Base-by-base conservation (phyloP, 1,140 invertebrate genomes). In the Platyscapa corneri region DNA sequence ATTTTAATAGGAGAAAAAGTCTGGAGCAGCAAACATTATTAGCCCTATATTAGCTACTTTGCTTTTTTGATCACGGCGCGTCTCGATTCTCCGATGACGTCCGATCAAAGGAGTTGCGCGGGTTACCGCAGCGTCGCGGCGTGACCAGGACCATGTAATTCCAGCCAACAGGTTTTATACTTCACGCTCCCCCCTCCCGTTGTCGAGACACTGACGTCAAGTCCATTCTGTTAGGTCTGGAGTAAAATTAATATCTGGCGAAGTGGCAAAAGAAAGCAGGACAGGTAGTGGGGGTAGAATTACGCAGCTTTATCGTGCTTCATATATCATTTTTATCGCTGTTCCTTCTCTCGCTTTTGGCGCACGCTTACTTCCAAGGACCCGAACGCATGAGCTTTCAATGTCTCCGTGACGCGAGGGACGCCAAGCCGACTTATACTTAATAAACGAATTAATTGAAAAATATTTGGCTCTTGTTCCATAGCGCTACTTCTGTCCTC, bases 251-350 rank as follows among this genome's bases (percentile, higher is more conserved):
- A 74, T 74, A 74, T 74, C 39, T 0, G 30, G 3, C 67, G 14
- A 70, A 16, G 67, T 70, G 37, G 23, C 23, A 74, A 74, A 74
- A 79, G 53, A 42, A 67, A 65, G n/a, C 2, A 53, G 49, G 16
- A 18, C 49, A 14, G 49, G 49, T 20, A 46, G 60, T 20, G 37
- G 60, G 32, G 20, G 18, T 7, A n/a, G 5, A 34, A 77, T 70
- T 32, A 56, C 39, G 37, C 81, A 32, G 34, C 27, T 75, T 82
- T 82, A 75, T 82, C 81, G 32, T 8, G 67, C 70, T 23, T 82
- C 81, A 14, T 60, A 75, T 34, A 76, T 83, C 53, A 76, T 75
- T 82, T 82, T 82, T 82, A 82, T 82, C 67, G 65, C 70, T 18
- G 23, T 34, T 34, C 32, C 65, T 64, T 34, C n/a, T n/a, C 12